phyloP scores from a whole-genome alignment of 2,888 invertebrate species.

The Pyrrhia umbra region DNA sequence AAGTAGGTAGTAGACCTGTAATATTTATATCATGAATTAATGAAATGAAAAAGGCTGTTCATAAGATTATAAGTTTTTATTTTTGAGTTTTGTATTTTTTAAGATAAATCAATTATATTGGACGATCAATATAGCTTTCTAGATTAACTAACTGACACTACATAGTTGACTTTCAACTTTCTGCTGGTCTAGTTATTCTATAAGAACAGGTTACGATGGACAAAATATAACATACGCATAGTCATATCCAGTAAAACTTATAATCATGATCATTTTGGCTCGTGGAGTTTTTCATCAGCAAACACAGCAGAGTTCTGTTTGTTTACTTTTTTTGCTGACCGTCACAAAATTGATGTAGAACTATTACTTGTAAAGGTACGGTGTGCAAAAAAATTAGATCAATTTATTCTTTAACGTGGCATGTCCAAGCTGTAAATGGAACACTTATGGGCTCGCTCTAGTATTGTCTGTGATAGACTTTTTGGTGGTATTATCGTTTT shows the following conservation, averaged over 20 bases:
- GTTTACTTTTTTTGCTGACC: slow-evolving; percentile 81
- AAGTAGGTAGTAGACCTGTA: too few species aligned
- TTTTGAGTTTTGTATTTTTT: too few species aligned
- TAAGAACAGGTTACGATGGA: too few species aligned
- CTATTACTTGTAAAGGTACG: slow-evolving; percentile 69
- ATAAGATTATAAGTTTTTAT: too few species aligned
- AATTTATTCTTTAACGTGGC: slow-evolving; percentile 45
- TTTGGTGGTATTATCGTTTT: slow-evolving; percentile 16
- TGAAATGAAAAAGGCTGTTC: too few species aligned
- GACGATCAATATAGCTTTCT: too few species aligned
- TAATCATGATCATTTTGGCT: slow-evolving; percentile 65
- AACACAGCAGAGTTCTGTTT: slow-evolving; percentile 72
- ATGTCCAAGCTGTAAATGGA: slow-evolving; percentile 39
- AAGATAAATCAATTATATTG: too few species aligned
- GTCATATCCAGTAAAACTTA: slow-evolving; percentile 69
- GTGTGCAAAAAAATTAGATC: slow-evolving; percentile 62
- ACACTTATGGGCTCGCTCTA: slow-evolving; percentile 39
- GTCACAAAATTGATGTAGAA: slow-evolving; percentile 73
- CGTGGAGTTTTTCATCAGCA: slow-evolving; percentile 76
- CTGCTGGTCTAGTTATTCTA: too few species aligned
- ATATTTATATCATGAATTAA: too few species aligned
- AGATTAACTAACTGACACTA: too few species aligned
- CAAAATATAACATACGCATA: too few species aligned
- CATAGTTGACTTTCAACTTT: too few species aligned
- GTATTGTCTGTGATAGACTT: slow-evolving; percentile 25